Base-by-base conservation (phyloP, 2,888 invertebrate species). In the Pediacus dermestoides region DNA sequence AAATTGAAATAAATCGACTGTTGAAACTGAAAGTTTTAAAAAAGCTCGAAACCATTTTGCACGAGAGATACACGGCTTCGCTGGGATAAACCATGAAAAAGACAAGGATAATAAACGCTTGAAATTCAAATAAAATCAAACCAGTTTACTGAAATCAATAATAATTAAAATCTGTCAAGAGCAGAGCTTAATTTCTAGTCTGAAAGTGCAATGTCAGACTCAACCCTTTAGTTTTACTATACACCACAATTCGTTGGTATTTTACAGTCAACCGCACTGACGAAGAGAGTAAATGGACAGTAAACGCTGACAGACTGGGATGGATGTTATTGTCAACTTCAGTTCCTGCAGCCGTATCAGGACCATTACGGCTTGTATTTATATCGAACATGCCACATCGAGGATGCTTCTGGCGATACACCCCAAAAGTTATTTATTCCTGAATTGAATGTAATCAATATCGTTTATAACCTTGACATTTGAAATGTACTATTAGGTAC, bases 1-100 rank as follows among this genome's bases (percentile, higher is more conserved):
- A 47, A 50, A 50, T 50, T 50, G 45, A 50, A 48, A 50, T 48
- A 48, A 50, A 50, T 50, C 45, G 45, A 46, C 37, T 34, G 44
- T 44, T 28, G 36, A 42, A 44, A 36, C 30, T 34, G 41, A 40
- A 37, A 35, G 39, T 38, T 37, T 28, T 28, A 13, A 28, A 13
- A 13, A 28, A 28, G 10, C 13, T 9, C 11, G 13, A 13, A 28
- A 13, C 28, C 28, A 28, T 28, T 28, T n/a, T n/a, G n/a, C n/a
- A n/a, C n/a, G n/a, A n/a, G n/a, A n/a, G n/a, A n/a, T n/a, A n/a
- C n/a, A n/a, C n/a, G n/a, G n/a, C n/a, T n/a, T 28, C 21, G 13
- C 28, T 9, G 28, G 7, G 13, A 13, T 2, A 28, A 28, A 13
- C 7, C 12, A 28, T 9, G 7, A 26, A 26, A 26, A 11, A 28